phyloP scores from a whole-genome alignment of 2,888 invertebrate genomes.

The Tetrapedia diversipes region DNA sequence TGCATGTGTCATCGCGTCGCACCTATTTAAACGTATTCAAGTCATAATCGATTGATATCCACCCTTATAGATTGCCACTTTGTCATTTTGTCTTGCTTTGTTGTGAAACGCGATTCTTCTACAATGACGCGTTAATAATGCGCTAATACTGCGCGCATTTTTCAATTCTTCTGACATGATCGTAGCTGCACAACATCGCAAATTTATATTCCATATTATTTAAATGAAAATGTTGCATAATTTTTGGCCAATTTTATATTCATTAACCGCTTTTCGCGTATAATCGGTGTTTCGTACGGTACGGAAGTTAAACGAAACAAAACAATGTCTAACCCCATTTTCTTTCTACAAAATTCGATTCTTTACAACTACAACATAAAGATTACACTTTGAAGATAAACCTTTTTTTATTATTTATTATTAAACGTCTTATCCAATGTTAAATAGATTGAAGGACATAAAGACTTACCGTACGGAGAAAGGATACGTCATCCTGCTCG shows the following conservation, averaged over 20 bases:
- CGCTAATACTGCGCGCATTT: too few relatives aligned
- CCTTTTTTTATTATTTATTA: too few relatives aligned
- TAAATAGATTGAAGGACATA: not conserved
- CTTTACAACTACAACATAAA: not conserved
- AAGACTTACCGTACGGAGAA: constrained; percentile 96
- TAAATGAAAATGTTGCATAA: not conserved
- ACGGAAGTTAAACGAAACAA: not conserved
- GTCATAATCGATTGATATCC: not conserved
- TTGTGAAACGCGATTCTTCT: not conserved
- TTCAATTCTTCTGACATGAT: constrained; percentile 41
- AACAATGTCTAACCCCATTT: too few relatives aligned
- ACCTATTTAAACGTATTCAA: constrained; percentile 3
- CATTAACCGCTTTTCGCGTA: not conserved
- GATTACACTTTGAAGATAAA: too few relatives aligned
- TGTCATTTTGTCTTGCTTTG: not conserved
- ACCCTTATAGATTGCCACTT: not conserved
- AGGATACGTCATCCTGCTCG: constrained; percentile 99
- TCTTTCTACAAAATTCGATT: too few relatives aligned
- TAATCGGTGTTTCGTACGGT: constrained; percentile 28
- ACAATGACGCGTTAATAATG: not conserved
- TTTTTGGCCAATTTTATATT: not conserved
- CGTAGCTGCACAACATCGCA: too few relatives aligned
- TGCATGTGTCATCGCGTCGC: not conserved
- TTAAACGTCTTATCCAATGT: too few relatives aligned
- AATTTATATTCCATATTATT: too few relatives aligned